Evolutionary conservation across 2,113 vertebrate species (phyloP).

Genomic region (Dolichallabes microphthalmus): DNA sequence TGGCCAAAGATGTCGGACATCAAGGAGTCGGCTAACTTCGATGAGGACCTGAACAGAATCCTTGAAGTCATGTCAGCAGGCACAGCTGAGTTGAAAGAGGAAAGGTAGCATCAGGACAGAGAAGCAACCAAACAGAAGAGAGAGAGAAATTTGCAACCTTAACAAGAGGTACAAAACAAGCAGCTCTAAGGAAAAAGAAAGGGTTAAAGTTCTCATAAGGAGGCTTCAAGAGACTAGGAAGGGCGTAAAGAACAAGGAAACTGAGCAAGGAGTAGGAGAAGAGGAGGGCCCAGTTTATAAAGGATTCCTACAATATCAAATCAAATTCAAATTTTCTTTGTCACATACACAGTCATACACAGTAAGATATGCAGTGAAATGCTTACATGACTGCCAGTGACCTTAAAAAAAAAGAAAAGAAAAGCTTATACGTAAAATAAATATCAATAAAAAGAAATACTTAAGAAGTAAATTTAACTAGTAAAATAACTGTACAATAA

Average conservation of each 20-base stretch:
- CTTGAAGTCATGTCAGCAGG: constrained; percentile 1
- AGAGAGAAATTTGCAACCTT: background rate
- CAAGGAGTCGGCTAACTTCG: background rate
- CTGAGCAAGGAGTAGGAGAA: background rate
- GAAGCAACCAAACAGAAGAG: background rate
- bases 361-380: no score
- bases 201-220: background rate
- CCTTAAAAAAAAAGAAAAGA: no score
- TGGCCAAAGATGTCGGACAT: background rate
- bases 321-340: no score
- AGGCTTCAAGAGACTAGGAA: background rate
- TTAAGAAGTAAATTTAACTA: no score
- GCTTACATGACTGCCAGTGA: no score
- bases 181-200: background rate
- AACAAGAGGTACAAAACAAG: background rate
- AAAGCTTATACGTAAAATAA: no score
- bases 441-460: no score
- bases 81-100: no score
- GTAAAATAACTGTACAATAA: no score
- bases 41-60: constrained; percentile 16
- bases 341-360: no score
- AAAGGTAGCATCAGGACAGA: no score
- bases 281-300: background rate
- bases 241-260: background rate
- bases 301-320: background rate